These are phyloP conservation scores for Poicephalus meyeri DNA, from an alignment of 2,113 vertebrate genomes.

Conservation along the genomic window DNA sequence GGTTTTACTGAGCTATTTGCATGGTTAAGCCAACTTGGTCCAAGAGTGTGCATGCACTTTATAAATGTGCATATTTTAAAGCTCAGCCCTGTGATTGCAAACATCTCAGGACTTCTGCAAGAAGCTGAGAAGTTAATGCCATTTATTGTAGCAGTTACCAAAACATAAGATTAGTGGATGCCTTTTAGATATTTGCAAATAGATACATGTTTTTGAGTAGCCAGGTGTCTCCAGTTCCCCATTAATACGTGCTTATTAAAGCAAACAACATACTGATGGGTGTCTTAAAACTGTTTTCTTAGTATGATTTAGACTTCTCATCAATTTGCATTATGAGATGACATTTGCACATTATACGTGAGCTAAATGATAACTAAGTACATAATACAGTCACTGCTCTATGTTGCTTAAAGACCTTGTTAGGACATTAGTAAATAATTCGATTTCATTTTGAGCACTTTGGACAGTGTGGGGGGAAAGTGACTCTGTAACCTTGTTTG, in stretches of 20 bases:
- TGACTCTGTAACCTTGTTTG: not conserved
- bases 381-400: not conserved
- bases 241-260: not conserved
- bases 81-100: not conserved
- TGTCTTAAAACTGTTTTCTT: not conserved
- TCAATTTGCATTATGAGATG: not conserved
- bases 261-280: not conserved
- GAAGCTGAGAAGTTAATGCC: not conserved
- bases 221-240: not conserved
- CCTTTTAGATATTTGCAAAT: not conserved
- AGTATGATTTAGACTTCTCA: slow-evolving; percentile 1
- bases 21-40: not conserved
- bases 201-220: not conserved
- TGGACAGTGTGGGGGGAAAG: not conserved
- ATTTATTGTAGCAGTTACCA: not conserved
- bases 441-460: not conserved
- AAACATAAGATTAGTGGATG: not conserved
- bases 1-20: not conserved
- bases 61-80: not conserved
- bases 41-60: not conserved
- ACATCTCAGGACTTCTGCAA: not conserved
- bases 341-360: not conserved
- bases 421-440: not conserved
- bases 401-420: not conserved
- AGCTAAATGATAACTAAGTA: not conserved